Evolutionary conservation across 2,888 invertebrate species (phyloP).

Genomic region (Ochropleura plecta): DNA sequence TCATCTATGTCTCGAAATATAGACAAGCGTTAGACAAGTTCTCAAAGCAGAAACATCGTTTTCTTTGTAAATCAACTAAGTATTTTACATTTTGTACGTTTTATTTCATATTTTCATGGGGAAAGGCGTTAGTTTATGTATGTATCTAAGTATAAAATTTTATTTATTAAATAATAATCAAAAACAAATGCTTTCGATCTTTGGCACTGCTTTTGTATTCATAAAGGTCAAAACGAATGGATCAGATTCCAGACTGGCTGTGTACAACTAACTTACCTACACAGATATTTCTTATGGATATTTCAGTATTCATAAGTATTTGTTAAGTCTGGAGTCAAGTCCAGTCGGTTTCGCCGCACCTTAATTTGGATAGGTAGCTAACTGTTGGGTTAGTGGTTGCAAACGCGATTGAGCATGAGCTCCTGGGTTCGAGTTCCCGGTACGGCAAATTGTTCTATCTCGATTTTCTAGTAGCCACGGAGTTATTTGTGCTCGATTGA

Average conservation of each 20-base stretch:
- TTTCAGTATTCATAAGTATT: not conserved
- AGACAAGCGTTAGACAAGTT: slow-evolving; percentile 1
- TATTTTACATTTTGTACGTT: slow-evolving; percentile 6
- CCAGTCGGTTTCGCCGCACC: not conserved
- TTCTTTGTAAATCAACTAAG: not conserved
- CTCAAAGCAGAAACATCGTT: not conserved
- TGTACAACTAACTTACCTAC: not conserved
- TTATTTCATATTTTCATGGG: slow-evolving; percentile 38
- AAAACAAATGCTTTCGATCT: not conserved
- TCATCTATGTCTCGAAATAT: slow-evolving; percentile 31
- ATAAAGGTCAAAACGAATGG: not conserved
- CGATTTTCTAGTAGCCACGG: not conserved
- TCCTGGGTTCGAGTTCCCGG: not conserved
- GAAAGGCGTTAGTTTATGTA: slow-evolving; percentile 33
- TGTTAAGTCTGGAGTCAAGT: not conserved
- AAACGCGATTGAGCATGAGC: not conserved
- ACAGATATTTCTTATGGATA: not conserved
- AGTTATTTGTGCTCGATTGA: not conserved
- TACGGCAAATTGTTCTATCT: not conserved
- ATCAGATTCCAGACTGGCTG: not conserved
- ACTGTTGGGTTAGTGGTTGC: not conserved
- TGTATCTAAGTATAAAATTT: slow-evolving; percentile 4
- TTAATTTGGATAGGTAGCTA: not conserved
- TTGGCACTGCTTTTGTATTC: slow-evolving; percentile 16
- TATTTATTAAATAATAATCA: not conserved